phyloP scores from a whole-genome alignment of 1,140 invertebrate genomes.

The Cecropterus lyciades region DNA sequence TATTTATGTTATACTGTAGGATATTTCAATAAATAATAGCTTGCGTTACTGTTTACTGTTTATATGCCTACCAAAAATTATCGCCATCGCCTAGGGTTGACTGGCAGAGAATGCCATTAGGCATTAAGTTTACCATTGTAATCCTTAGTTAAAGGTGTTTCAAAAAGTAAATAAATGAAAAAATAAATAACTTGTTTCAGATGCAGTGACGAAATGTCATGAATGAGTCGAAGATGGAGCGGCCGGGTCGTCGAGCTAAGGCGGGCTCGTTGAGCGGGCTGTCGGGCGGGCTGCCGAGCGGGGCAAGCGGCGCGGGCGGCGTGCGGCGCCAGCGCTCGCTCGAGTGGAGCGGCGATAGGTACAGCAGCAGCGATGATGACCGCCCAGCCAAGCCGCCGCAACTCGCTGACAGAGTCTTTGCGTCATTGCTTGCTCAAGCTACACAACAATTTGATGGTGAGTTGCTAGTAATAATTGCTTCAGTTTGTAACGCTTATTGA shows the following conservation, averaged over 20 bases:
- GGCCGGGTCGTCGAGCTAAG: constrained; percentile 72
- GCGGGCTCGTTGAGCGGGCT: constrained; percentile 76
- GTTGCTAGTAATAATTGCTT: no score
- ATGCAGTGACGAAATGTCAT: constrained; percentile 65
- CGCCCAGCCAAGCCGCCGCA: constrained; percentile 82
- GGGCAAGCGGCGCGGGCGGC: constrained; percentile 27
- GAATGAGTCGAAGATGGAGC: constrained; percentile 69
- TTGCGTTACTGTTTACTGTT: no score
- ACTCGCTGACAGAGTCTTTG: constrained; percentile 87
- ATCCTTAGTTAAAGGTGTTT: no score
- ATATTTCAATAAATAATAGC: no score
- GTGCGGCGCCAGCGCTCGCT: constrained; percentile 87
- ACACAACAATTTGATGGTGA: constrained; percentile 86
- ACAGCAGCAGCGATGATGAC: constrained; percentile 87
- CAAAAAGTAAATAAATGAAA: no score
- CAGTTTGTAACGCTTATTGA: no score
- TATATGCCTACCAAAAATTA: no score
- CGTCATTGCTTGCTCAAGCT: constrained; percentile 86
- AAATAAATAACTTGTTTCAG: constrained; percentile 46
- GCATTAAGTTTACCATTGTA: no score
- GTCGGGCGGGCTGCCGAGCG: constrained; percentile 48
- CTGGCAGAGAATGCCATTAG: no score
- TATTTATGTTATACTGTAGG: no score
- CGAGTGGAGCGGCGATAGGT: constrained; percentile 87
- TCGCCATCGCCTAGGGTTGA: no score